These are phyloP conservation scores for Dendrocincla tyrannina DNA, from an alignment of 2,797 vertebrate genomes.

Conservation along the genomic window DNA sequence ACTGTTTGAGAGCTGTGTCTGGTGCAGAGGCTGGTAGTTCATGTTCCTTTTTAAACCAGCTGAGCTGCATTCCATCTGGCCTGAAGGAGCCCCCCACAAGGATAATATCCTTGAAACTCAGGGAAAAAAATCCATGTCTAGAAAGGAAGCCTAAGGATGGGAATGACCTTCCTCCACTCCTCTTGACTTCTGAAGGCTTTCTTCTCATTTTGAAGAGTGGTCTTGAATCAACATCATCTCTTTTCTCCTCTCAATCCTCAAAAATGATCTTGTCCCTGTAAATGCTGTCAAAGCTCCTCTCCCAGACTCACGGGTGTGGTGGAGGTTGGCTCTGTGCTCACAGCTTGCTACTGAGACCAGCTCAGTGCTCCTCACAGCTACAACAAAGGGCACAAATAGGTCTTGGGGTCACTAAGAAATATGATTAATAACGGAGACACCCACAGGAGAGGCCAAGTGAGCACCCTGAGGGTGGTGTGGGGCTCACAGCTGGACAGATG, in stretches of 20 bases:
- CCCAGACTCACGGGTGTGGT: neutral
- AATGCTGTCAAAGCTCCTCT: neutral
- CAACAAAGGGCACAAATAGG: neutral
- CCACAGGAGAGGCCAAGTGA: neutral
- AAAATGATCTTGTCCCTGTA: neutral
- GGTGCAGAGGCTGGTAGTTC: neutral
- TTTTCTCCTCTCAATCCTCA: neutral
- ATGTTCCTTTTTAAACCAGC: conserved; percentile 40
- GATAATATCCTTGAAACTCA: neutral
- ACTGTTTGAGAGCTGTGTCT: neutral
- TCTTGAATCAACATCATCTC: neutral
- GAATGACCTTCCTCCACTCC: neutral
- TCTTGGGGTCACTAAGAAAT: neutral
- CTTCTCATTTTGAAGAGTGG: neutral
- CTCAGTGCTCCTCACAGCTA: neutral
- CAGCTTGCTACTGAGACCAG: neutral
- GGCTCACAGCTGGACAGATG: neutral
- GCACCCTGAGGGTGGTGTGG: neutral
- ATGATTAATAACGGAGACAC: neutral
- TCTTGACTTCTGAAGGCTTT: neutral
- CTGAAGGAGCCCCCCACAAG: neutral
- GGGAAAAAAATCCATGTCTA: neutral
- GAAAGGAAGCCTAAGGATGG: neutral
- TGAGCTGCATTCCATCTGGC: neutral
- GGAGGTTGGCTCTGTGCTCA: neutral